Evolutionary conservation across 1,140 invertebrate species (phyloP).

Genomic region (Wasmannia auropunctata): DNA sequence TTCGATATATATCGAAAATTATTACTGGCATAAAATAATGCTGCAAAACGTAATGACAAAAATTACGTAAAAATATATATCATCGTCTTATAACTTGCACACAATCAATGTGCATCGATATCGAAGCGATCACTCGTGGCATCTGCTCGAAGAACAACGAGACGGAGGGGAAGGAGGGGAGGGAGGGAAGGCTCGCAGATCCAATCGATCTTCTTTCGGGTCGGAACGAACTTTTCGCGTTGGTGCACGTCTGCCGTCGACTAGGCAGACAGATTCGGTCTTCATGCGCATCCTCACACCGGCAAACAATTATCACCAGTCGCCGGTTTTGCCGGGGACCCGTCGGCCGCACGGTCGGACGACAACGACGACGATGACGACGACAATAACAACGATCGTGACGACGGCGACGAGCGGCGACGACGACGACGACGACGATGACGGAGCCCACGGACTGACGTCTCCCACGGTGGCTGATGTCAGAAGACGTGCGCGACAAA

Average conservation of each 20-base stretch:
- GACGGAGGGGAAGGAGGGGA: too few species aligned
- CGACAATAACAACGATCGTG: not conserved
- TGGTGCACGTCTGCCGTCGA: slow-evolving; percentile 32
- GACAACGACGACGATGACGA: slow-evolving; percentile 29
- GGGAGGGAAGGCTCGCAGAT: slow-evolving; percentile 14
- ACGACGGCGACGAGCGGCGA: slow-evolving; percentile 1
- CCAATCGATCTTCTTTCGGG: slow-evolving; percentile 43
- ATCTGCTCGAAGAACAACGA: not conserved
- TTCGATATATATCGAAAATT: not conserved
- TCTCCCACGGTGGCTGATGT: slow-evolving; percentile 78
- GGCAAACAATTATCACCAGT: slow-evolving; percentile 54
- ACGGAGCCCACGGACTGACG: slow-evolving; percentile 12
- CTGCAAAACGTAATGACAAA: not conserved
- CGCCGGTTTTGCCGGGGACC: slow-evolving; percentile 31
- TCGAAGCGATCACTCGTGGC: not conserved
- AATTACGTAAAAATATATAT: not conserved
- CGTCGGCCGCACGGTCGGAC: not conserved
- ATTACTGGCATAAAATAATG: not conserved
- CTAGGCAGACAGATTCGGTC: slow-evolving; percentile 27
- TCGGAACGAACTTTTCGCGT: slow-evolving; percentile 34
- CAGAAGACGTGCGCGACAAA: slow-evolving; percentile 81
- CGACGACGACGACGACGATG: slow-evolving; percentile 25
- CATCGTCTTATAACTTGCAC: not conserved
- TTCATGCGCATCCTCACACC: slow-evolving; percentile 52
- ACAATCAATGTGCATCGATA: not conserved